Base-by-base conservation (phyloP, 2,797 vertebrate genomes). In the Helostoma temminkii region DNA sequence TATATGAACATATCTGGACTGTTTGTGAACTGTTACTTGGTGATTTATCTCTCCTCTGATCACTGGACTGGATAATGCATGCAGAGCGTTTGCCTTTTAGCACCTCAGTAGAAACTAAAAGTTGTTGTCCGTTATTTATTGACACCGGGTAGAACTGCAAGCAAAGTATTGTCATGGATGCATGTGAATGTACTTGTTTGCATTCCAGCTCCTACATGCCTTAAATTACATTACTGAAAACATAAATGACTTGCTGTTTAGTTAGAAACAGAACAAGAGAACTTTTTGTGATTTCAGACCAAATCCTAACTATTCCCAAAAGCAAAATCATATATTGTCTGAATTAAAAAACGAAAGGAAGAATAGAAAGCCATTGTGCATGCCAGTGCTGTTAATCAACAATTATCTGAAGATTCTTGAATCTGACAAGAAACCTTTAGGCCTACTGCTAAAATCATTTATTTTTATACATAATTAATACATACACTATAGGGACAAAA, bases 191-290 rank as follows among this genome's bases (percentile, higher is more conserved):
- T 26, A 16, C 45, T 28, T 76, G 80, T 80, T 77, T 70, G 67
- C 76, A 80, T 86, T 81, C 61, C 63, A 74, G 42, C 37, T 72
- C 16, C 59, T 79, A 65, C 48, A 62, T 34, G 70, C 24, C 46
- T 42, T 9, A 64, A 61, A 70, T 62, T 11, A 30, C 34, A 42
- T 72, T 61, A 56, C 8, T 62, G 37, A 52, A n/a, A 30, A 62
- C 32, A 52, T 21, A 37, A 53, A 26, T 19, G n/a, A 1, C 7
- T 0, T 3, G 2, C 19, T 63, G 62, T 74, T 61, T 6, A 39
- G n/a, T 26, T 34, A 48, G 41, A 48, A 64, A 62, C 52, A 42
- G 9, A 18, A 45, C n/a, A 9, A 45, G 15, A 15, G 24, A 42
- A 4, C 19, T 39, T 37, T 12, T 10, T 19, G 19, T 32, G 18